These are phyloP conservation scores for Nyctibius bracteatus DNA, from an alignment of 2,113 vertebrate species.

Conservation along the genomic window DNA sequence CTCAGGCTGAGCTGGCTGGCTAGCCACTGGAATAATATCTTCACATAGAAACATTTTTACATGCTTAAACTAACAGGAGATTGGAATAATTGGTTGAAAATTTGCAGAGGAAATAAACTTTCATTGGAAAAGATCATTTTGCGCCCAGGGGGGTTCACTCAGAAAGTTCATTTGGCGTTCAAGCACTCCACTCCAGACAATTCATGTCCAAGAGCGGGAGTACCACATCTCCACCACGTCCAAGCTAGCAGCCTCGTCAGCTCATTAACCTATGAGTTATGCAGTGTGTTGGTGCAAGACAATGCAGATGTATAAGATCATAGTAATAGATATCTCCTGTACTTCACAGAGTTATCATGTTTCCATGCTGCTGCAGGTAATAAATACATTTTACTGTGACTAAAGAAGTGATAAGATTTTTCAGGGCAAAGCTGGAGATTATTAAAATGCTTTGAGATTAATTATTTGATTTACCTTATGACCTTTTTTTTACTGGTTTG, in stretches of 20 bases:
- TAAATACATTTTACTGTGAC: not conserved
- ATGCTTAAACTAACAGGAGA: not conserved
- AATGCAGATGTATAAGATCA: not conserved
- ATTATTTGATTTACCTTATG: not conserved
- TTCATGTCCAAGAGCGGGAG: not conserved
- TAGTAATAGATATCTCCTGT: not conserved
- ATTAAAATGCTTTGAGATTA: not conserved
- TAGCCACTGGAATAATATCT: not conserved
- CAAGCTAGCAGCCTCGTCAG: not conserved
- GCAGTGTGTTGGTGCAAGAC: not conserved
- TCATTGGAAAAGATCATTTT: not conserved
- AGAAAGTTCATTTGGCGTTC: not conserved
- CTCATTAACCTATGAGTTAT: not conserved
- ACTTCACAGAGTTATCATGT: not conserved
- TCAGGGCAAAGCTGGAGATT: not conserved
- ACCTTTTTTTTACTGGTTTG: not conserved
- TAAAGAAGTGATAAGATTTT: not conserved
- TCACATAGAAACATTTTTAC: not conserved
- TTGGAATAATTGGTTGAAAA: not conserved
- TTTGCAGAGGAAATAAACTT: conserved; percentile 11
- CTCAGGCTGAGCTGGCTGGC: not conserved
- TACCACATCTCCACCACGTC: not conserved
- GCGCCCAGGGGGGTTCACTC: not conserved
- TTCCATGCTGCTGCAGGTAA: not conserved
- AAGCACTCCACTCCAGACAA: not conserved